Percentiles rank a stretch among this genome's conserved stretches.
Evolutionary conservation across 2,797 vertebrate species (phyloP).

Genomic region (Taenioides sp.): DNA sequence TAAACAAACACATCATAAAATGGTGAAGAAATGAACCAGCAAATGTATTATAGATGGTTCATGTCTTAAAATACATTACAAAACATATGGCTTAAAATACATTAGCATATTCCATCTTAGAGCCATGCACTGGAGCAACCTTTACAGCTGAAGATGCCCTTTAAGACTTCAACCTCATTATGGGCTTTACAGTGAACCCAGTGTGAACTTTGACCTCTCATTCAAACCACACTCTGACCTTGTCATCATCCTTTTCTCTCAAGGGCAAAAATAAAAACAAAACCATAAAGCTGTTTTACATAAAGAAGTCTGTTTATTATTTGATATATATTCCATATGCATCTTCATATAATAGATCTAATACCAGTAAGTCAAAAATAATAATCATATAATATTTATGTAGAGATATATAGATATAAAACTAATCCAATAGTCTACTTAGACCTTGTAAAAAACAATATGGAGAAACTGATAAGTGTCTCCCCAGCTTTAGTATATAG

Average conservation of each 20-base stretch:
- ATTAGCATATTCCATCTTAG: neutral
- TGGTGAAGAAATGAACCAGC: neutral
- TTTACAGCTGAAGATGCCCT: neutral
- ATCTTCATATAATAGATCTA: slow-evolving; percentile 80
- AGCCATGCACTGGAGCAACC: neutral
- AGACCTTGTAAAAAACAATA: slow-evolving; percentile 74
- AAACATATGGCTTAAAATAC: neutral
- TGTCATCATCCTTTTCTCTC: neutral
- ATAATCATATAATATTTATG: slow-evolving; percentile 77
- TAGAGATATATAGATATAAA: slow-evolving; percentile 78
- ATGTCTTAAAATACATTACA: neutral
- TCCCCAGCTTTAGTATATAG: slow-evolving; percentile 73
- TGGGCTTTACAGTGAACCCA: neutral
- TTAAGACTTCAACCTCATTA: slow-evolving; percentile 4
- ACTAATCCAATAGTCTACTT: slow-evolving; percentile 82
- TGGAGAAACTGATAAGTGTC: slow-evolving; percentile 69
- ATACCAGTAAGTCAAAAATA: slow-evolving; percentile 83
- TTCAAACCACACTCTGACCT: slow-evolving; percentile 19
- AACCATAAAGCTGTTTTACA: slow-evolving; percentile 61
- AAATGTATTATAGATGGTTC: neutral
- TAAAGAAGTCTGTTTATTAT: slow-evolving; percentile 82
- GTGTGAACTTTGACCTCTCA: slow-evolving; percentile 8
- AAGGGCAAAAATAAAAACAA: slow-evolving; percentile 31
- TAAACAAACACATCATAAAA: neutral
- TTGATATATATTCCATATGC: slow-evolving; percentile 76